Evolutionary conservation across 2,797 vertebrate species (phyloP), one percentile per base, ranked within the genome.

Genomic region (Notolabrus celidotus): DNA sequence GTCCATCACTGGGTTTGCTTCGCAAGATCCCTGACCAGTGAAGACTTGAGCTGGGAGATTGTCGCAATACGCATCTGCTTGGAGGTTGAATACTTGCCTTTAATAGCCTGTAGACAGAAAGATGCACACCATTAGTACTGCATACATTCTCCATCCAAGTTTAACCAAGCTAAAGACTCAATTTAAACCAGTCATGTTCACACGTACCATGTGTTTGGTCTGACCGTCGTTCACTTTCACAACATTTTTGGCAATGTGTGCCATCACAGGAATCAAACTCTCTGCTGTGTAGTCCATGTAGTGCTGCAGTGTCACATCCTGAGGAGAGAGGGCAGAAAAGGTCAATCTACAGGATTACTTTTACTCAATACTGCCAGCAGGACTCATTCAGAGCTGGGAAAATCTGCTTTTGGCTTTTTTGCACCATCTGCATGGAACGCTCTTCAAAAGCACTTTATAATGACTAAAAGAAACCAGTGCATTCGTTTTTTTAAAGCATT

Each of bases 201-300:
- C 10, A 3, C 79, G 93, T 84, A 97, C 96, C 93, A 89, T 58
- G n/a, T 95, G 92, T 59, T 95, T 95, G 0, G 91, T 93, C 34
- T 78, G 78, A 0, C 94, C 92, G 0, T 86, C 61, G 1, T 95
- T 97, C 58, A 96, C 92, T 53, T 91, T 87, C 1, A 96, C 45
- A 5, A 96, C 51, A n/a, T 97, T 98, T 79, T 96, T 98, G 31
- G 96, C 96, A 7, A 97, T 91, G 63, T 96, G 95, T 16, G 85
- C 83, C 95, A 94, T 96, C 43, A 95, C 92, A 55, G 92, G 92
- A 57, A 95, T 42, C 80, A 97, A 89, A 31, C 77, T 77, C 3
- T 87, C 91, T 67, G 95, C 93, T 0, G 88, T 86, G 67, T 96
- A 97, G 22, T 70, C 84, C 74, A 92, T 94, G 88, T 95, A 95